Conservation (phyloP, 2,113 vertebrate species). For the Psilopogon haemacephalus region DNA sequence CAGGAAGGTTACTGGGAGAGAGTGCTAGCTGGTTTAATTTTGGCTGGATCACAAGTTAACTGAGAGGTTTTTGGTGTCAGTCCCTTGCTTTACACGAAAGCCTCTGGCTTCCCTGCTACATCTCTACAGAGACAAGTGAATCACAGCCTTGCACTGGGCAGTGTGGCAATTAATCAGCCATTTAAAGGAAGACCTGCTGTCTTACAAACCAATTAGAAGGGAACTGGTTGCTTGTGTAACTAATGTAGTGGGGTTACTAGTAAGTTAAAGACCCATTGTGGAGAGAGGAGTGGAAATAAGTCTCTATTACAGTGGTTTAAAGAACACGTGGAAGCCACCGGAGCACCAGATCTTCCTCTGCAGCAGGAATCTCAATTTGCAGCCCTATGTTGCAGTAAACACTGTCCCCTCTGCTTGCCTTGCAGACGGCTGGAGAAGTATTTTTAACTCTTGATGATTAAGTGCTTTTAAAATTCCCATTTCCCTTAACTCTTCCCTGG, state of each 20-base stretch:
- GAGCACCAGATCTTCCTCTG: background rate
- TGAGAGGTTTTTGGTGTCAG: background rate
- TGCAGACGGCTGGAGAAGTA: background rate
- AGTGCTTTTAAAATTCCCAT: background rate
- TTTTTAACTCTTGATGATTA: constrained; percentile 7
- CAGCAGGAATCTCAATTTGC: background rate
- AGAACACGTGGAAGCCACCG: background rate
- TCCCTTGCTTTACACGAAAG: background rate
- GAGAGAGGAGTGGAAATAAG: constrained; percentile 3
- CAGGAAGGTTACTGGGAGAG: background rate
- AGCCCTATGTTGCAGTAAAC: background rate
- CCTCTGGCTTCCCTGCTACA: background rate
- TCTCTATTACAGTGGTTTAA: constrained; percentile 2
- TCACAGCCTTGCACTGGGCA: constrained; percentile 19
- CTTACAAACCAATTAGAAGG: constrained; percentile 59
- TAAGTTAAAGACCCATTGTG: constrained; percentile 15
- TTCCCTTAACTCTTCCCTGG: background rate
- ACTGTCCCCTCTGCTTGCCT: background rate
- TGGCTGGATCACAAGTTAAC: background rate
- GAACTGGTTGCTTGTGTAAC: constrained; percentile 47
- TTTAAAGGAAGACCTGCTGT: constrained; percentile 52
- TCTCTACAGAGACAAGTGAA: background rate
- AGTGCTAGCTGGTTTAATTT: background rate
- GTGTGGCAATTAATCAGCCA: constrained; percentile 48
- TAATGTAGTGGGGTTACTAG: constrained; percentile 41